phyloP scores from a whole-genome alignment of 2,797 vertebrate genomes.

The Taenioides sp. region DNA sequence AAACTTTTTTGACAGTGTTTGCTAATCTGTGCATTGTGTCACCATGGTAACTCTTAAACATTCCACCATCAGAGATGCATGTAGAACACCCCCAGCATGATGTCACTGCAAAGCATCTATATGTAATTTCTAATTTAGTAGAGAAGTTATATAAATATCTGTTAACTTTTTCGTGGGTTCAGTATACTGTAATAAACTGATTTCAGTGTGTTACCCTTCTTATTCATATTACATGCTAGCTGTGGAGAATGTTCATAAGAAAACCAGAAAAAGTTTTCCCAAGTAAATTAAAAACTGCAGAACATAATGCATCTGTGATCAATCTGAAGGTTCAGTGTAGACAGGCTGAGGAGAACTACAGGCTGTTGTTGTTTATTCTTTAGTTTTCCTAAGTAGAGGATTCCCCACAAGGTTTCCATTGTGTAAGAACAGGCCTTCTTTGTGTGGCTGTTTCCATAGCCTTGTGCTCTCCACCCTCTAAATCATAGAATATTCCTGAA shows the following conservation, averaged over 20 bases:
- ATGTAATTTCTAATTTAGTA: neutral
- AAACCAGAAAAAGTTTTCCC: slow-evolving; percentile 3
- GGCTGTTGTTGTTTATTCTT: slow-evolving; percentile 69
- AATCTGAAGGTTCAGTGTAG: slow-evolving; percentile 43
- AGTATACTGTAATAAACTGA: too few relatives aligned
- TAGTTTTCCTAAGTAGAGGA: slow-evolving; percentile 48
- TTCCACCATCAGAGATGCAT: too few relatives aligned
- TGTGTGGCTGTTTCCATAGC: slow-evolving; percentile 68
- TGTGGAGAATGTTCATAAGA: neutral
- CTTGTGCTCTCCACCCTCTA: slow-evolving; percentile 62
- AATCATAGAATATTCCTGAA: slow-evolving; percentile 72
- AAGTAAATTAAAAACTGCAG: slow-evolving; percentile 23
- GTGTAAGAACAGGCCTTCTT: slow-evolving; percentile 72
- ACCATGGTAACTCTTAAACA: too few relatives aligned
- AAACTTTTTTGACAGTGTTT: too few relatives aligned
- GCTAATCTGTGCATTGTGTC: too few relatives aligned
- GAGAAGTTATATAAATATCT: too few relatives aligned
- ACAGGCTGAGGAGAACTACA: slow-evolving; percentile 46
- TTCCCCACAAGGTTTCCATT: slow-evolving; percentile 71
- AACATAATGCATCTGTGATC: slow-evolving; percentile 20
- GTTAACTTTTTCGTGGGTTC: too few relatives aligned
- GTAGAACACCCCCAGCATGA: too few relatives aligned
- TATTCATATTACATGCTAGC: neutral
- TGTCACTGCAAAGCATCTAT: too few relatives aligned
- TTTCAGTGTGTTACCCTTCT: neutral